Percentiles rank a stretch among this genome's conserved stretches.
Conservation (phyloP, 2,888 invertebrate species). For the Linyphia triangularis region DNA sequence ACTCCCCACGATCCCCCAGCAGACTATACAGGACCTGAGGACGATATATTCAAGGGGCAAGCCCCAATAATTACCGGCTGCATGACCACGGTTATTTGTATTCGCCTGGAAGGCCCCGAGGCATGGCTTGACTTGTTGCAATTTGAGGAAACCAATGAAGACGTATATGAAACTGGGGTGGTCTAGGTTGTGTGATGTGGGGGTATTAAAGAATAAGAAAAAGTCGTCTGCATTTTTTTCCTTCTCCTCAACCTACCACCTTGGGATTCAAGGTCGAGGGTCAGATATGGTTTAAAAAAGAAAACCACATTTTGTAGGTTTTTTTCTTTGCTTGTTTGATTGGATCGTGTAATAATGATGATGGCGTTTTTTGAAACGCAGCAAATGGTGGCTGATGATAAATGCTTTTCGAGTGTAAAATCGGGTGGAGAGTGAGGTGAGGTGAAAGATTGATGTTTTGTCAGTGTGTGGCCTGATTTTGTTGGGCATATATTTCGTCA, state of each 20-base stretch:
- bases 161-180: constrained; percentile 70
- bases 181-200: constrained; percentile 47
- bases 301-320: constrained; percentile 53
- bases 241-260: background rate
- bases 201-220: constrained; percentile 12
- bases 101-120: constrained; percentile 29
- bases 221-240: constrained; percentile 14
- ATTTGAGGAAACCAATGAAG: constrained; percentile 62
- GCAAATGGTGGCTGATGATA: constrained; percentile 3
- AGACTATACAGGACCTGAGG: too few relatives aligned
- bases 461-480: background rate
- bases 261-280: constrained; percentile 45
- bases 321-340: background rate
- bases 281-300: background rate
- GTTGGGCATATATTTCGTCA: too few relatives aligned
- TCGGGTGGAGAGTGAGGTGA: background rate
- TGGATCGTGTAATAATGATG: constrained; percentile 35
- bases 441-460: background rate
- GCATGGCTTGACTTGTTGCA: constrained; percentile 61
- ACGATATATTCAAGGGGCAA: constrained; percentile 46
- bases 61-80: constrained; percentile 69
- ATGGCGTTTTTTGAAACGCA: background rate
- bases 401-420: background rate
- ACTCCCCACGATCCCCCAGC: constrained; percentile 16
- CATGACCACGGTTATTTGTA: constrained; percentile 67